A percentile compares a stretch with the other conserved stretches of the same genome.
Evolutionary conservation across 2,888 invertebrate genomes (phyloP).

Genomic region (Drosophila sordidapex): DNA sequence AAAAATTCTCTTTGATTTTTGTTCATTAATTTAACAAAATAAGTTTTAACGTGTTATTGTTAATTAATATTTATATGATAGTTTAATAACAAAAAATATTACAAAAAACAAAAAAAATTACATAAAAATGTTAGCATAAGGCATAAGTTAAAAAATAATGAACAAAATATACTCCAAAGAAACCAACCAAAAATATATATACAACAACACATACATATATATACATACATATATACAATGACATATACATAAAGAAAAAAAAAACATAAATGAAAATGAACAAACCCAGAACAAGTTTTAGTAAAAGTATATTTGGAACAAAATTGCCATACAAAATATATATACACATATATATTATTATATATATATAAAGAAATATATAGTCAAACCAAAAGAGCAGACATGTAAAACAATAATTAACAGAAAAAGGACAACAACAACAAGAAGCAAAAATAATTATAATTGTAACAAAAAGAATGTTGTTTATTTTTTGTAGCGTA

Average conservation of each 20-base stretch:
- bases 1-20: conserved; percentile 53
- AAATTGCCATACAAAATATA: conserved; percentile 75
- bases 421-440: conserved; percentile 47
- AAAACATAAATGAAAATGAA: conserved; percentile 51
- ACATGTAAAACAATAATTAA: conserved; percentile 69
- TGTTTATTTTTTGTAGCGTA: conserved; percentile 81
- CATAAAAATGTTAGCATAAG: conserved; percentile 60
- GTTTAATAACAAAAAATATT: conserved; percentile 43
- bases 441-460: conserved; percentile 36
- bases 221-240: conserved; percentile 72
- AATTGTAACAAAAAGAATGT: conserved; percentile 74
- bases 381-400: conserved; percentile 65
- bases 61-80: conserved; percentile 75
- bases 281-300: conserved; percentile 76
- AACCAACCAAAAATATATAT: conserved; percentile 84
- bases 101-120: conserved; percentile 30
- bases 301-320: conserved; percentile 81
- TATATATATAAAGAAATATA: conserved; percentile 44
- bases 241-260: conserved; percentile 49
- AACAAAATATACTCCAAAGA: conserved; percentile 84
- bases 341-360: conserved; percentile 38
- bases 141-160: conserved; percentile 72
- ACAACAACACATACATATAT: conserved; percentile 75
- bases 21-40: conserved; percentile 71
- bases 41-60: conserved; percentile 79